phyloP scores from a whole-genome alignment of 2,888 invertebrate genomes.

The Tipula helvola region DNA sequence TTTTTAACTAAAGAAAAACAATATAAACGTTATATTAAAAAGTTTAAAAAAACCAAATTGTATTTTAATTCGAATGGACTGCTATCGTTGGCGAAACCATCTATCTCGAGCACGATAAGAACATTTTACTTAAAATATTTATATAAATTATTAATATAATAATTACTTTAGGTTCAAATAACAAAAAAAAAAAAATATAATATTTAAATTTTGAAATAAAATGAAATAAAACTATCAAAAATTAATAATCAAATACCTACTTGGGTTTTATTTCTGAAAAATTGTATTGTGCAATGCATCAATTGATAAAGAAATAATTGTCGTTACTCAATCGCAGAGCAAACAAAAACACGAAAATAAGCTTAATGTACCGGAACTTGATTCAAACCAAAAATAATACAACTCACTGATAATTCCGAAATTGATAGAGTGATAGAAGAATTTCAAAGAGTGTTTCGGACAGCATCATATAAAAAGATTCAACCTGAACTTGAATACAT shows the following conservation, averaged over 20 bases:
- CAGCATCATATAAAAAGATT: too few species aligned
- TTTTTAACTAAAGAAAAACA: background rate
- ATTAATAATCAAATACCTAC: background rate
- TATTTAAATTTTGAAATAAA: slow-evolving; percentile 1
- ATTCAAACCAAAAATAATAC: too few species aligned
- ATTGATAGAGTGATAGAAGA: too few species aligned
- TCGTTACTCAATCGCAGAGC: too few species aligned
- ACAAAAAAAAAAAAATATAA: background rate
- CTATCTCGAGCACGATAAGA: background rate
- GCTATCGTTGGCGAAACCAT: background rate
- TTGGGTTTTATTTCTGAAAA: background rate
- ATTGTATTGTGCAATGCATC: too few species aligned
- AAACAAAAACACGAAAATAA: too few species aligned
- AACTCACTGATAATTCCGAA: too few species aligned
- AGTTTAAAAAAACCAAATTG: background rate
- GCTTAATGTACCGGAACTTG: too few species aligned
- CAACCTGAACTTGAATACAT: too few species aligned
- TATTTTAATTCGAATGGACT: background rate
- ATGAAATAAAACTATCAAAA: background rate
- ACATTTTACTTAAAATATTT: background rate
- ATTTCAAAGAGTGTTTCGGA: too few species aligned
- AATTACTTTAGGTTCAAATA: background rate
- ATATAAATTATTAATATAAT: background rate
- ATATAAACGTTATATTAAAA: background rate
- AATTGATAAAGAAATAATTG: too few species aligned